Conservation (phyloP, 1,140 invertebrate genomes). For the Aphis gossypii region DNA sequence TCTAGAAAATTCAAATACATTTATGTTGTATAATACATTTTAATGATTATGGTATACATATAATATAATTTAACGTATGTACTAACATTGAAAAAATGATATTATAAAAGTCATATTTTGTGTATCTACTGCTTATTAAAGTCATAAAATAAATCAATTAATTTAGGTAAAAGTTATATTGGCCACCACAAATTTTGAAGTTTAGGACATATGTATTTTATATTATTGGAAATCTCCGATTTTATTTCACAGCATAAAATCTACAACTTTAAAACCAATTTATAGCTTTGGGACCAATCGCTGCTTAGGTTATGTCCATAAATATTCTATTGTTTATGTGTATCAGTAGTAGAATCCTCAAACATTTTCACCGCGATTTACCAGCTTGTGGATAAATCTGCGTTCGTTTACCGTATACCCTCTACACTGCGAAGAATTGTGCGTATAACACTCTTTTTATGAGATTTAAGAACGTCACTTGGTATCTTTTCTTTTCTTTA, state of each 20-base stretch:
- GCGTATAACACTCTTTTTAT: background rate
- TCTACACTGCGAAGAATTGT: background rate
- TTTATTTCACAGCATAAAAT: background rate
- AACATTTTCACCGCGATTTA: background rate
- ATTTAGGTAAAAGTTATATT: background rate
- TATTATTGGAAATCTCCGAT: background rate
- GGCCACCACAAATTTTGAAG: background rate
- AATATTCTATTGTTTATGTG: conserved; percentile 3
- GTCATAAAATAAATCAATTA: background rate
- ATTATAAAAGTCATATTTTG: background rate
- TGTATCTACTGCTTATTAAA: background rate
- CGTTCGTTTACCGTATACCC: background rate
- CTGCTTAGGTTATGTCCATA: conserved; percentile 1
- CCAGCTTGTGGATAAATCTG: background rate
- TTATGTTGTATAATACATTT: too few relatives aligned
- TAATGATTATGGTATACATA: too few relatives aligned
- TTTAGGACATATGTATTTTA: background rate
- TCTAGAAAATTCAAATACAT: too few relatives aligned
- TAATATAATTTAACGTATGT: too few relatives aligned
- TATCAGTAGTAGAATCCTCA: conserved; percentile 8
- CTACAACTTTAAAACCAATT: background rate
- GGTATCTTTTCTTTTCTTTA: conserved; percentile 2
- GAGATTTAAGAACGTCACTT: background rate
- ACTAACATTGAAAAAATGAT: too few relatives aligned
- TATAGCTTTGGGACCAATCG: conserved; percentile 11